Evolutionary conservation across 2,888 invertebrate species (phyloP), one percentile per base, ranked within the genome.

Genomic region (Eupithecia inturbata): DNA sequence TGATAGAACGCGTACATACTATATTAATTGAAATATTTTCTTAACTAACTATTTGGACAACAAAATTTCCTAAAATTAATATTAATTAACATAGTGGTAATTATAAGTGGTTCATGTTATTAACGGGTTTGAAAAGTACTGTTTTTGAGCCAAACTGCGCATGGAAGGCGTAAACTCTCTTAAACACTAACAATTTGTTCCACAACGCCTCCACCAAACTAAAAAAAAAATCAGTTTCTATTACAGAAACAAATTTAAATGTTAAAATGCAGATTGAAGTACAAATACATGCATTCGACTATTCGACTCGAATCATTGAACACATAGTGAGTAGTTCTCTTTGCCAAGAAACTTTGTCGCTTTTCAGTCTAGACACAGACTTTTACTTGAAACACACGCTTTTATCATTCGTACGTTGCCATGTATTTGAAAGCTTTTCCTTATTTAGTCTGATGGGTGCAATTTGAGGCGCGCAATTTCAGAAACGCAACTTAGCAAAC

Each of bases 291-390:
- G n/a, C 26, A 66, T 66, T 39, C 22, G 3, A 36, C 33, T 70
- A n/a, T n/a, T n/a, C n/a, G 9, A 39, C 36, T 71, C 60, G 66
- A 68, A 26, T 68, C 68, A 71, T 60, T 71, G 60, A 68, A 22
- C 66, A 63, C 67, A 62, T 16, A 60, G 31, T 62, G 62, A 9
- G 31, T 31, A 4, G 31, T 62, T 22, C 66, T 1, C 66, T 66
- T 22, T 75, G 75, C 75, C 75, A 75, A 75, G 69, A 75, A 75
- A 75, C 66, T 75, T 75, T 39, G 14, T 63, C 49, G 67, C 70
- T 68, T 71, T 66, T 71, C 64, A 28, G 75, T 75, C 75, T 72
- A 75, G 74, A 75, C 71, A 14, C 28, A 74, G 57, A 75, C 72
- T 72, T 75, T 57, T 49, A 67, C 69, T 68, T 64, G 39, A 71